Evolutionary conservation across 2,888 invertebrate genomes (phyloP), one percentile per base, ranked within the genome.

Genomic region (Limnephilus marmoratus): DNA sequence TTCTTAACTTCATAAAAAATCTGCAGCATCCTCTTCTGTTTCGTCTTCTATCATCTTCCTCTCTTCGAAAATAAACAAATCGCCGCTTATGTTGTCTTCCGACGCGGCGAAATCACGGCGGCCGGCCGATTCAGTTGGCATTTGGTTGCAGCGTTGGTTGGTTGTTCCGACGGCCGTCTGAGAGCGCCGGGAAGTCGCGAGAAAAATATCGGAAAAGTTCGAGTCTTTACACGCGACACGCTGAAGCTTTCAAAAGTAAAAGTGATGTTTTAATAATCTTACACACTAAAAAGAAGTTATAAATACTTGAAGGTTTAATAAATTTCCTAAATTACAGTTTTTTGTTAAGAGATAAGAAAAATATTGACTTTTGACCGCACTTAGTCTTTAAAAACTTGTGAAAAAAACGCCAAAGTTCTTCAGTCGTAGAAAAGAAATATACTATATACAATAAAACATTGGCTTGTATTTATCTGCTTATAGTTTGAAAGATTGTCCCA

Each of bases 11-110:
- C 24, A n/a, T 68, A n/a, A 68, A 68, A 68, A 68, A n/a, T 2
- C 68, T 68, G 68, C 68, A 9, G 24, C 68, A 68, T 68, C 68
- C 68, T 68, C 68, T 68, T 68, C 24, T 24, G 68, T 68, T 68
- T 68, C 82, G 7, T 82, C 34, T 82, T 82, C 37, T 37, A 85
- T 29, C 45, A 86, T 86, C 86, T 86, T 86, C 53, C 53, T 89
- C 80, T n/a, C 5, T 91, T 91, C 86, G 34, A 91, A 91, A 91
- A 91, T 91, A 91, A 91, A 91, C 86, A 91, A 89, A 89, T 89
- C 81, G 24, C 80, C 31, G 68, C 29, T 80, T 89, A 81, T 80
- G 80, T 89, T 80, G 68, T 89, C 88, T 80, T 68, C 80, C 88
- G 88, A 80, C 88, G 88, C 86, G 37, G 41, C 45, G n/a, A 45